These are phyloP conservation scores for Scarus forsteni DNA, from an alignment of 2,797 vertebrate species.

Conservation along the genomic window DNA sequence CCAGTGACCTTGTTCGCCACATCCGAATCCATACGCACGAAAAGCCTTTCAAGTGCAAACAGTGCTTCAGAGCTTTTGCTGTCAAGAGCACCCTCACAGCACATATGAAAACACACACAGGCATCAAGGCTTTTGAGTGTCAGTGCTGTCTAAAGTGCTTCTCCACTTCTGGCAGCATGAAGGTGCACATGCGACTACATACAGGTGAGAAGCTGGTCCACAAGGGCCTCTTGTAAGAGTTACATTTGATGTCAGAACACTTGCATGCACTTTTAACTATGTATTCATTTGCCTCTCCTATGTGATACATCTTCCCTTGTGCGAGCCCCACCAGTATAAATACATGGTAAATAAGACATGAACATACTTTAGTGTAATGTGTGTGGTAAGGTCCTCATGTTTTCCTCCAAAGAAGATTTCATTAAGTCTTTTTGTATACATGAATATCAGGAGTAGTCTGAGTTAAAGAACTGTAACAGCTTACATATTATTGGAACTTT, in stretches of 20 bases:
- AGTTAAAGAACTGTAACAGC: too few species aligned
- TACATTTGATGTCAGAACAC: slow-evolving; percentile 8
- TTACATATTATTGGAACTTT: too few species aligned
- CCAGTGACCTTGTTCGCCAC: slow-evolving; percentile 97
- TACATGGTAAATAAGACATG: background rate
- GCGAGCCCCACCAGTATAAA: background rate
- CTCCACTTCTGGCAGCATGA: slow-evolving; percentile 99
- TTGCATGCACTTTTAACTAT: slow-evolving; percentile 8
- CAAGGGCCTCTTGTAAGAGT: slow-evolving; percentile 16
- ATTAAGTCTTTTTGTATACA: too few species aligned
- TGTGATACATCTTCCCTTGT: background rate
- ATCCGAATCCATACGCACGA: slow-evolving; percentile 99
- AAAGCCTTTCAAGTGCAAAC: slow-evolving; percentile 98
- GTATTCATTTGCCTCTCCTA: background rate
- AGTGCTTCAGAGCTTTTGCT: slow-evolving; percentile 97
- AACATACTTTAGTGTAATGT: background rate
- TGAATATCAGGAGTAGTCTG: too few species aligned
- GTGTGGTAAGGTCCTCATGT: slow-evolving; percentile 11
- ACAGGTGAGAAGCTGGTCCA: slow-evolving; percentile 87
- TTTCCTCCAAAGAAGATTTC: background rate
- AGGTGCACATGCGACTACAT: slow-evolving; percentile 98
- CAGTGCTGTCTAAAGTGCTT: slow-evolving; percentile 97
- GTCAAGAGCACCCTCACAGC: slow-evolving; percentile 99
- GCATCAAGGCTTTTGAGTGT: slow-evolving; percentile 98
- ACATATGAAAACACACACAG: slow-evolving; percentile 98